Conservation (phyloP, 2,797 vertebrate genomes). For the Phoxinus dragarum region DNA sequence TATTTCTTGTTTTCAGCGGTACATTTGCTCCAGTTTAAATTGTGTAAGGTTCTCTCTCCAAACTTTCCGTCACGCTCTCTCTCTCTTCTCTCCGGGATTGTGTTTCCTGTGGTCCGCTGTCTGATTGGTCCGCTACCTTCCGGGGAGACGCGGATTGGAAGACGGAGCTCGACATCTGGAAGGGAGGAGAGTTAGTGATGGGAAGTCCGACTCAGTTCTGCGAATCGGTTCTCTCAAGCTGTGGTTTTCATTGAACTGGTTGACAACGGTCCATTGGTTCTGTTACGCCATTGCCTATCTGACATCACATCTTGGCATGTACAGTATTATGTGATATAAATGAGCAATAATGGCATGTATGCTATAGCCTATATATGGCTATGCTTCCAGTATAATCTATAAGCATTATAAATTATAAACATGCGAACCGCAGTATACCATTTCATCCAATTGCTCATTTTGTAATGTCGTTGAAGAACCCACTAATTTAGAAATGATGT, state of each 20-base stretch:
- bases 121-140: constrained; percentile 72
- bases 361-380: background rate
- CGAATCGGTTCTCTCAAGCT: constrained; percentile 17
- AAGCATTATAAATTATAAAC: background rate
- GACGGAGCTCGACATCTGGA: constrained; percentile 65
- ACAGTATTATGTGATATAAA: background rate
- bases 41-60: background rate
- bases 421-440: background rate
- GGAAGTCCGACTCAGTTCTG: constrained; percentile 11
- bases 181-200: constrained; percentile 63
- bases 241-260: background rate
- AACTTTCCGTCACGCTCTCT: constrained; percentile 27
- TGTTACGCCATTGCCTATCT: background rate
- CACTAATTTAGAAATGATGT: background rate
- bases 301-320: background rate
- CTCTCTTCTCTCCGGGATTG: constrained; percentile 28
- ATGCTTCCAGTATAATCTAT: background rate
- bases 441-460: background rate
- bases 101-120: constrained; percentile 58
- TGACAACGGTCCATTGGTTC: background rate
- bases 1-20: background rate
- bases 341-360: background rate
- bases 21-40: background rate
- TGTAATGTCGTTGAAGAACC: background rate
- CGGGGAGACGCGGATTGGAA: constrained; percentile 69